phyloP scores from a whole-genome alignment of 2,888 invertebrate species.

The Pammene aurita region DNA sequence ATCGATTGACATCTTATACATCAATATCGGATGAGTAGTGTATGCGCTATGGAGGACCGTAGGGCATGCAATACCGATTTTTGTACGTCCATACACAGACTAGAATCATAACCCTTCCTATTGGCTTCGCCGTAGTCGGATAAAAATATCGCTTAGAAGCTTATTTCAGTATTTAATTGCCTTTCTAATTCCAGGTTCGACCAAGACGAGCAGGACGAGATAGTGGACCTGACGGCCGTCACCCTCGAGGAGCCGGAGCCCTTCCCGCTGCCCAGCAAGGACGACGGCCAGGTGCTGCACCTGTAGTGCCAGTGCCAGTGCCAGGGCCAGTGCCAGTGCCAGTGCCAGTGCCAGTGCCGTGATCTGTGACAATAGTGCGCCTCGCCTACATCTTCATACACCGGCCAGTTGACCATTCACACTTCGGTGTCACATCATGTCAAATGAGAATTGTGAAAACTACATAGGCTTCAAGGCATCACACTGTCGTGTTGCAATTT shows the following conservation, averaged over 20 bases:
- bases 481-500: conserved; percentile 7
- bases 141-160: too few relatives aligned
- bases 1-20: too few relatives aligned
- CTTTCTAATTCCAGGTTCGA: conserved; percentile 64
- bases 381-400: too few relatives aligned
- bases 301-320: conserved; percentile 59
- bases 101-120: background rate
- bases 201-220: conserved; percentile 92
- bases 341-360: background rate
- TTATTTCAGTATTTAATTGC: background rate
- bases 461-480: background rate
- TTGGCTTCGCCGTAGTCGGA: too few relatives aligned
- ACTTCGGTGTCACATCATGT: too few relatives aligned
- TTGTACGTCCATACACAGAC: too few relatives aligned
- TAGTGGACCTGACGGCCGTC: conserved; percentile 92
- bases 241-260: conserved; percentile 81
- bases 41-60: too few relatives aligned
- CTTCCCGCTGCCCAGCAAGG: conserved; percentile 66
- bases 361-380: too few relatives aligned
- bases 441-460: too few relatives aligned
- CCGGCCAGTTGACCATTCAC: too few relatives aligned
- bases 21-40: too few relatives aligned
- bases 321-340: background rate
- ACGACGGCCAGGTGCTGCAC: conserved; percentile 79
- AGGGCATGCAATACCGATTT: too few relatives aligned